Base-by-base conservation (phyloP, 2,113 vertebrate species). In the Synodontis membranacea region DNA sequence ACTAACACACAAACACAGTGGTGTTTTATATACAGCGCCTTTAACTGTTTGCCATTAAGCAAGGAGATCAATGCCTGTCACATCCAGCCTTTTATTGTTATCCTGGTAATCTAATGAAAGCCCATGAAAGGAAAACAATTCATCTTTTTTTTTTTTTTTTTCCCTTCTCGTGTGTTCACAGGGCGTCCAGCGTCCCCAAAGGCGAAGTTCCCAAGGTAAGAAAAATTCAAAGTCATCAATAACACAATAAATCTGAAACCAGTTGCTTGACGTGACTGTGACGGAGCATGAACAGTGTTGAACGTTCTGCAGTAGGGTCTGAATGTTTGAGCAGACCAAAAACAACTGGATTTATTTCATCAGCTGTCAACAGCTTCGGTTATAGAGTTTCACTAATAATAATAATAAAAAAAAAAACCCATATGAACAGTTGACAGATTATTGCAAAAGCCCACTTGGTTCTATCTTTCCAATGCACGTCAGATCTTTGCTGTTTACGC, bases 141-240 rank as follows among this genome's bases (percentile, higher is more conserved):
- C 50, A 76, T 48, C 39, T 1, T 84, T 1, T 11, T 72, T 0
- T 70, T 4, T 7, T 62, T 0, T 85, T 31, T 56, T 50, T 5
- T n/a, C n/a, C n/a, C n/a, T 28, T 87, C 19, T 74, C 83, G 84
- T 83, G 83, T 76, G 86, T 82, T 93, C 92, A 44, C 92, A 99
- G 98, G 93, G 91, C 95, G 78, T 89, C 96, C 74, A 86, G 91
- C 90, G 80, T 85, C 80, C 54, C 92, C 12, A 97, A 96, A 90
- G 91, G 92, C 0, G 94, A 96, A 85, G 92, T 92, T 66, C 90
- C 93, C 39, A 96, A 97, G 97, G 98, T 99, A 93, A 80, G 96
- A 31, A 31, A 8, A 70, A 66, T 3, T 17, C 31, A 66, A 7
- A 2, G 14, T 62, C 8, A 7, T 64, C 23, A 37, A 19, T 46